A percentile compares a stretch with the other conserved stretches of the same genome.
Conservation (phyloP, 2,888 invertebrate species). For the Pollenia amentaria region DNA sequence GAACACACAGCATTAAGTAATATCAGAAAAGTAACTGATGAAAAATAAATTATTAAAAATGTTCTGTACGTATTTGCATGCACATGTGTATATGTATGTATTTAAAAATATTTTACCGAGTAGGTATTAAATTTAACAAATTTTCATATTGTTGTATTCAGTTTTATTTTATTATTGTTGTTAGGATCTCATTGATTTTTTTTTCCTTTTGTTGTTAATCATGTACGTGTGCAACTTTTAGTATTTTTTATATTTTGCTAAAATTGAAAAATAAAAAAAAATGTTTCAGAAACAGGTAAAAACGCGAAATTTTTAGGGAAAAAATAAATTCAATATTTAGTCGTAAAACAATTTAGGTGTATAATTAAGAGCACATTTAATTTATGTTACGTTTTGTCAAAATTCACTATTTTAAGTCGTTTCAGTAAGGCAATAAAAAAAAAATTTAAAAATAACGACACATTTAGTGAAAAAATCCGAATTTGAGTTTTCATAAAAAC, state of each 20-base stretch:
- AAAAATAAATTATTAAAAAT: conserved; percentile 73
- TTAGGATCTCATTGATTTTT: neutral
- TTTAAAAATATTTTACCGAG: conserved; percentile 12
- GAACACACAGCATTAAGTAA: conserved; percentile 63
- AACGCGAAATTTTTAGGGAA: conserved; percentile 1
- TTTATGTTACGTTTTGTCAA: no score
- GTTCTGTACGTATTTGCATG: conserved; percentile 14
- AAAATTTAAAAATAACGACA: no score
- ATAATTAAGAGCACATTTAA: neutral
- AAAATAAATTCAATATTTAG: neutral
- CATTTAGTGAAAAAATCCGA: no score
- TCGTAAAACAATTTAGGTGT: neutral
- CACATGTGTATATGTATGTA: neutral
- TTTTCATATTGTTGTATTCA: conserved; percentile 33
- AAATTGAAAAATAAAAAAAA: conserved; percentile 15
- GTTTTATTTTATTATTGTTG: conserved; percentile 28
- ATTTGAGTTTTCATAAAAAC: no score
- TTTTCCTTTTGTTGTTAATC: conserved; percentile 24
- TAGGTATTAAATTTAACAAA: conserved; percentile 22
- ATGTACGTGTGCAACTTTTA: conserved; percentile 24
- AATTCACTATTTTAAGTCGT: no score
- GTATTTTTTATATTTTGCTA: conserved; percentile 31
- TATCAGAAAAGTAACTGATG: conserved; percentile 71
- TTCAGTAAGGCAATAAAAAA: no score
- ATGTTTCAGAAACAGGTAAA: conserved; percentile 7